Percentiles rank a stretch among this genome's conserved stretches.
Evolutionary conservation across 1,140 invertebrate species (phyloP).

Genomic region (Acyrthosiphon pisum): DNA sequence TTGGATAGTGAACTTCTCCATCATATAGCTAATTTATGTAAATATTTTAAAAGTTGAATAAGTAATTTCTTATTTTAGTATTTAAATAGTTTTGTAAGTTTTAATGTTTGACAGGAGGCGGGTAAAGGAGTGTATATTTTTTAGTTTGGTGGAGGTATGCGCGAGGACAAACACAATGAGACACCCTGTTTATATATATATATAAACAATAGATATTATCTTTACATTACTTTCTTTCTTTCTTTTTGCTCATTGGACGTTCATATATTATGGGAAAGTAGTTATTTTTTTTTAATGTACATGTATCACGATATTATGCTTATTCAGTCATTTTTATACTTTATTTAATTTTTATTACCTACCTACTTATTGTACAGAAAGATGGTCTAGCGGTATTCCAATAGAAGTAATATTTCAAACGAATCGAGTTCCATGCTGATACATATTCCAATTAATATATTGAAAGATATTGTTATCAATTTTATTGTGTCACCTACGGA

Average conservation of each 20-base stretch:
- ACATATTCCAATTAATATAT: background rate
- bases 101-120: background rate
- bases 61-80: background rate
- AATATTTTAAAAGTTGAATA: background rate
- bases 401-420: background rate
- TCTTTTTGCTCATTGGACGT: background rate
- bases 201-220: constrained; percentile 15
- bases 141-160: background rate
- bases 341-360: background rate
- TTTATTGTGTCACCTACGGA: background rate
- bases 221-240: background rate
- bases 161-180: background rate
- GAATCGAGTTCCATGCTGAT: background rate
- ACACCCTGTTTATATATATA: background rate
- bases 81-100: background rate
- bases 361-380: background rate
- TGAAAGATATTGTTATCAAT: background rate
- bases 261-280: background rate
- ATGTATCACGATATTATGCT: background rate
- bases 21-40: background rate
- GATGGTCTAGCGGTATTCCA: background rate
- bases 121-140: background rate
- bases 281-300: background rate
- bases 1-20: background rate
- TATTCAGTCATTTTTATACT: background rate